Evolutionary conservation across 2,113 vertebrate species (phyloP).

Genomic region (Isichthys henryi): DNA sequence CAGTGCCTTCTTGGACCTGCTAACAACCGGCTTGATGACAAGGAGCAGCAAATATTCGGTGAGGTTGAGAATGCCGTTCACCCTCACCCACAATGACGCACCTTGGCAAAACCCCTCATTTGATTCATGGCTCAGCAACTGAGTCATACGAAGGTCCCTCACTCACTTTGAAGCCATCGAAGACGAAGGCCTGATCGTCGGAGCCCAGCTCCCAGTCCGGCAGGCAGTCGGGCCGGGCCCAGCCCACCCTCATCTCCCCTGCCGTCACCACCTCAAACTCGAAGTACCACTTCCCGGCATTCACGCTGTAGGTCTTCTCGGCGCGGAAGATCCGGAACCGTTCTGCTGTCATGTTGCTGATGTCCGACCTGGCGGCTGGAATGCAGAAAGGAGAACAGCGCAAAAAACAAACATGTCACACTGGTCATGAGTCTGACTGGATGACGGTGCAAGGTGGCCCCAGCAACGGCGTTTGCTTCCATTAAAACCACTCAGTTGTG

Average conservation of each 20-base stretch:
- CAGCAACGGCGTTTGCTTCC: background rate
- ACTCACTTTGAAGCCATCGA: constrained; percentile 90
- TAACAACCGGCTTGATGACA: background rate
- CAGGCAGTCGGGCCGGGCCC: constrained; percentile 81
- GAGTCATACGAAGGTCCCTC: background rate
- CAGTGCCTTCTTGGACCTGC: background rate
- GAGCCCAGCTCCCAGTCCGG: constrained; percentile 87
- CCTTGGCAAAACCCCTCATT: background rate
- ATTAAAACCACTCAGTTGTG: background rate
- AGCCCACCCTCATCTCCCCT: constrained; percentile 89
- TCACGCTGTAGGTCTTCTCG: constrained; percentile 85
- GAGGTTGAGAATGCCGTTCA: background rate
- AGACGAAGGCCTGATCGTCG: constrained; percentile 86
- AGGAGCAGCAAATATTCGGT: background rate
- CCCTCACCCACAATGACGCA: background rate
- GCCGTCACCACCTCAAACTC: constrained; percentile 84
- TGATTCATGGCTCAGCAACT: background rate
- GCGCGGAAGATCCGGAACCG: constrained; percentile 90
- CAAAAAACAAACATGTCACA: background rate
- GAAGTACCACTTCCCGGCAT: constrained; percentile 87
- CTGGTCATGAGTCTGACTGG: background rate
- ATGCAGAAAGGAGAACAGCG: background rate
- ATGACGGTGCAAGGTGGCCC: background rate
- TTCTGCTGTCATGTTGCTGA: constrained; percentile 66
- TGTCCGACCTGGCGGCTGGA: constrained; percentile 64